These are phyloP conservation scores for Dipodomys stephensi DNA, from an alignment of 2,113 vertebrate species.

Conservation along the genomic window DNA sequence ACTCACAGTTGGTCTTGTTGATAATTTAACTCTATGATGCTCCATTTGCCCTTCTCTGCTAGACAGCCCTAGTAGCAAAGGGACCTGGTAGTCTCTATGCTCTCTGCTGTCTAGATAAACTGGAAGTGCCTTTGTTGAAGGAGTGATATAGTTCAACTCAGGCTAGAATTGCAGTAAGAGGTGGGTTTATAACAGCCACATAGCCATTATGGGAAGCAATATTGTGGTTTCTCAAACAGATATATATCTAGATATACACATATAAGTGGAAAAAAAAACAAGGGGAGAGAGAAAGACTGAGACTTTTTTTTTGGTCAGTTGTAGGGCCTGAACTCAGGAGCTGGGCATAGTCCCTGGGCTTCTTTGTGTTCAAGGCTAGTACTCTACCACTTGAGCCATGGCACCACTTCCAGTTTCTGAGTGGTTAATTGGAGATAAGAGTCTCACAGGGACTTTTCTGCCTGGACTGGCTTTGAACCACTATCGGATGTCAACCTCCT, in stretches of 20 bases:
- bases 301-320: too few species aligned
- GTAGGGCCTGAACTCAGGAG: too few species aligned
- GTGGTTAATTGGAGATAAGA: too few species aligned
- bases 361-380: too few species aligned
- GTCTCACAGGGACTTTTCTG: too few species aligned
- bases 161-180: background rate
- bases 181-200: background rate
- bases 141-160: background rate
- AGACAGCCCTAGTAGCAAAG: background rate
- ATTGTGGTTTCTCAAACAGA: background rate
- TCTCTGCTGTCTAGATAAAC: background rate
- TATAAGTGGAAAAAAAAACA: background rate
- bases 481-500: too few species aligned
- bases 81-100: background rate
- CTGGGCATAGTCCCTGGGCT: too few species aligned
- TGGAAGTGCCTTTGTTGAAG: background rate
- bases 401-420: too few species aligned
- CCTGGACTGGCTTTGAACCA: too few species aligned
- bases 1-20: background rate
- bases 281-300: background rate
- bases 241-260: background rate
- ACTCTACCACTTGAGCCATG: too few species aligned
- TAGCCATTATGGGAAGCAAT: background rate
- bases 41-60: background rate
- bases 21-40: background rate